These are phyloP conservation scores for Oscheius myriophilus DNA, from an alignment of 2,888 invertebrate species.

Conservation along the genomic window DNA sequence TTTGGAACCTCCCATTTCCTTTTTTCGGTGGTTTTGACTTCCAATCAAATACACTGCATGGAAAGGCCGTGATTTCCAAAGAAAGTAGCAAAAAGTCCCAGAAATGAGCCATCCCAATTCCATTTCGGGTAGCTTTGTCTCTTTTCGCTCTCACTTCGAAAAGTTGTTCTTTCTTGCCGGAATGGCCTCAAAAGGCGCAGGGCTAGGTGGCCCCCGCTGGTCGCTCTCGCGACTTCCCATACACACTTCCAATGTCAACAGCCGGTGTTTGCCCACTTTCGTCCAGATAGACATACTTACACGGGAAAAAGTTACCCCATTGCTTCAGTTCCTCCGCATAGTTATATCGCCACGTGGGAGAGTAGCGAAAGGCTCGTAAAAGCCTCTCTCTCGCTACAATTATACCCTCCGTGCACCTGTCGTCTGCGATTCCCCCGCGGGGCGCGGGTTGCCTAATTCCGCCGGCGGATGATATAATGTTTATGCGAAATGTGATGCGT, in stretches of 20 bases:
- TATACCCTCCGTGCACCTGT: too few species aligned
- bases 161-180: too few species aligned
- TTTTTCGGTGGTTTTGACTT: too few species aligned
- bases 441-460: too few species aligned
- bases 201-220: slow-evolving; percentile 11
- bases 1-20: too few species aligned
- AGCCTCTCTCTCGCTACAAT: not conserved
- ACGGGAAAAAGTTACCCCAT: slow-evolving; percentile 31
- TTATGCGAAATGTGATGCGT: slow-evolving; percentile 29
- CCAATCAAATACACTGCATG: too few species aligned
- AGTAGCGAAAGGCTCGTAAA: slow-evolving; percentile 4
- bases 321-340: not conserved
- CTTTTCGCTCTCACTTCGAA: too few species aligned
- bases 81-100: too few species aligned
- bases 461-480: slow-evolving; percentile 20
- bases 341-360: not conserved
- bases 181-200: not conserved
- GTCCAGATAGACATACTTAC: slow-evolving; percentile 32
- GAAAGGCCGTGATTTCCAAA: too few species aligned
- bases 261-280: slow-evolving; percentile 32
- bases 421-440: too few species aligned
- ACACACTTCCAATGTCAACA: slow-evolving; percentile 34
- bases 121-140: too few species aligned
- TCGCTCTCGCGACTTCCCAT: slow-evolving; percentile 19
- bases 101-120: too few species aligned